These are phyloP conservation scores for Anisognathus igniventris DNA, from an alignment of 2,797 vertebrate species.

Conservation along the genomic window DNA sequence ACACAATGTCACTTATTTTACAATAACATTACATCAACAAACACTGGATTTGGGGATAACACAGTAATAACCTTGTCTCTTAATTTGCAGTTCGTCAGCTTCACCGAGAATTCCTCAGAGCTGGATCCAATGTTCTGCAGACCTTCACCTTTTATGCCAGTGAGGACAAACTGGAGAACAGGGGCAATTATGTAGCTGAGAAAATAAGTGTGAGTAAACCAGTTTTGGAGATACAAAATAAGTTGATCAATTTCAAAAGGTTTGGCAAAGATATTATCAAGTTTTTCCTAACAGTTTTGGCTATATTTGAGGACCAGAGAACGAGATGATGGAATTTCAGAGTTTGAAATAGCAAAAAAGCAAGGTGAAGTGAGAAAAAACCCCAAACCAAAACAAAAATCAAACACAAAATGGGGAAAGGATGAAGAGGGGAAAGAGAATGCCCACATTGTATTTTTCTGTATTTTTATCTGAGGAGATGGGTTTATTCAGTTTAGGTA, in stretches of 20 bases:
- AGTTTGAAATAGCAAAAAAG: neutral
- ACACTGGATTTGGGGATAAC: neutral
- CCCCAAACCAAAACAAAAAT: neutral
- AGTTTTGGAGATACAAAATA: neutral
- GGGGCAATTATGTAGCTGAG: constrained; percentile 83
- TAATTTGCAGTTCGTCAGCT: constrained; percentile 89
- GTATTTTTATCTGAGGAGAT: neutral
- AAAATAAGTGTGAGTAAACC: constrained; percentile 76
- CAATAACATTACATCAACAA: neutral
- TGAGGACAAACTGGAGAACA: constrained; percentile 94
- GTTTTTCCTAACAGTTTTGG: neutral
- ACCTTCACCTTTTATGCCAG: constrained; percentile 97
- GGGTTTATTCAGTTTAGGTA: neutral
- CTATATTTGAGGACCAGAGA: neutral
- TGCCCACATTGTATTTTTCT: neutral
- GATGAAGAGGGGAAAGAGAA: neutral
- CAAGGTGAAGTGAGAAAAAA: neutral
- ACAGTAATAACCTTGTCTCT: neutral
- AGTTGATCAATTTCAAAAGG: neutral
- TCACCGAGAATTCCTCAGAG: constrained; percentile 92
- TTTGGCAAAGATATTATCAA: neutral
- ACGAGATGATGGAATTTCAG: neutral
- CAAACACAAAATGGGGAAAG: neutral
- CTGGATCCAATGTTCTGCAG: constrained; percentile 93
- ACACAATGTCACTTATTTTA: neutral